Percentiles rank a stretch among this genome's conserved stretches.
Conservation (phyloP, 2,797 vertebrate species). For the Helicolenus hilgendorfi region DNA sequence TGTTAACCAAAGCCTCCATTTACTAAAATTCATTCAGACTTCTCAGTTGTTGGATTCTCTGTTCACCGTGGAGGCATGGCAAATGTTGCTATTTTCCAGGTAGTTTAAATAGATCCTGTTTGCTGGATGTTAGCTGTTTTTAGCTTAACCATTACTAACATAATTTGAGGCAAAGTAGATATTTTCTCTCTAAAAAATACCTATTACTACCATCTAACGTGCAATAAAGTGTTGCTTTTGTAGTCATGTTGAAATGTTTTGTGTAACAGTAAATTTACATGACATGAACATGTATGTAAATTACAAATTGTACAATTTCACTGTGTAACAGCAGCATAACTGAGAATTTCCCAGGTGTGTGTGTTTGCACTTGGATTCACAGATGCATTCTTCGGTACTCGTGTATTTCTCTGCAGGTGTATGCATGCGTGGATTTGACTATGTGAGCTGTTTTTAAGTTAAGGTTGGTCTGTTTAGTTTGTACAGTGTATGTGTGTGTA, state of each 20-base stretch:
- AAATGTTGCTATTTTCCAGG: neutral
- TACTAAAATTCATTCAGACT: too few species aligned
- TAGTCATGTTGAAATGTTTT: neutral
- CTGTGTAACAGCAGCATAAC: neutral
- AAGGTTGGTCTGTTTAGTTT: slow-evolving; percentile 36
- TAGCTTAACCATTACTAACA: neutral
- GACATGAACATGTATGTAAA: neutral
- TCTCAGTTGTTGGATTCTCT: too few species aligned
- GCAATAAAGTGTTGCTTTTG: neutral
- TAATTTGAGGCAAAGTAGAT: neutral
- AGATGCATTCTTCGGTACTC: slow-evolving; percentile 26
- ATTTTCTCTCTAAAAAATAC: neutral
- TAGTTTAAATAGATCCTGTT: neutral
- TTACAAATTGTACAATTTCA: neutral
- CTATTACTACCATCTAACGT: neutral
- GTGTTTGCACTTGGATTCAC: slow-evolving; percentile 41
- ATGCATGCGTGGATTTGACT: slow-evolving; percentile 24
- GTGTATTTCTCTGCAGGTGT: slow-evolving; percentile 60
- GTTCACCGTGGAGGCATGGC: too few species aligned
- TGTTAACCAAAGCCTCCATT: too few species aligned
- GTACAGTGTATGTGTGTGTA: slow-evolving; percentile 17
- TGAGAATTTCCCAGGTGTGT: slow-evolving; percentile 26
- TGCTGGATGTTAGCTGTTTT: neutral
- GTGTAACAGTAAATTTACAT: neutral
- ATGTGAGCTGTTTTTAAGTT: slow-evolving; percentile 17